phyloP scores from a whole-genome alignment of 2,888 invertebrate species.

The Uloborus plumipes region DNA sequence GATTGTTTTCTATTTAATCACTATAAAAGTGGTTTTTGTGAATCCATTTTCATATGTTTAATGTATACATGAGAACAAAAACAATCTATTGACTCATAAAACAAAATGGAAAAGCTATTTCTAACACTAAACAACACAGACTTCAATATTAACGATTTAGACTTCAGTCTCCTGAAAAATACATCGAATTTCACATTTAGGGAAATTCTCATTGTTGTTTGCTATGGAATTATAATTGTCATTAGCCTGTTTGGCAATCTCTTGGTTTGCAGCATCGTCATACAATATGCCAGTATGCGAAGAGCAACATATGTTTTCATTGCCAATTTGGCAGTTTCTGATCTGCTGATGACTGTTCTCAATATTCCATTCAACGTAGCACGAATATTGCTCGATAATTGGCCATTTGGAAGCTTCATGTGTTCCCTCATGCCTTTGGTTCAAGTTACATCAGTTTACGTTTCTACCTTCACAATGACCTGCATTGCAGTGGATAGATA shows the following conservation, averaged over 20 bases:
- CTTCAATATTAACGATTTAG: no score
- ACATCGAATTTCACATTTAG: neutral
- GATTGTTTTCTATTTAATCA: no score
- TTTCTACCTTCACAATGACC: conserved; percentile 73
- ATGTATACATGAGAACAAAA: no score
- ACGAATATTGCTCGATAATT: conserved; percentile 71
- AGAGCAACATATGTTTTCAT: conserved; percentile 76
- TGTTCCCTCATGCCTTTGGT: conserved; percentile 72
- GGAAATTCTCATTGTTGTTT: conserved; percentile 64
- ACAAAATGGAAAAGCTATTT: no score
- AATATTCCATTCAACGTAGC: conserved; percentile 73
- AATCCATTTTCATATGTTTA: no score
- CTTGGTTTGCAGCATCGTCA: conserved; percentile 74
- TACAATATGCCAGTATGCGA: conserved; percentile 74
- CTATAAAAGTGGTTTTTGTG: no score
- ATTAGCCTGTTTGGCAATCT: conserved; percentile 72
- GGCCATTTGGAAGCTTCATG: conserved; percentile 73
- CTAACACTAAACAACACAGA: no score
- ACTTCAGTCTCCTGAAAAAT: no score
- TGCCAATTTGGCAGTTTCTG: conserved; percentile 74
- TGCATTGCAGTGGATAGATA: conserved; percentile 73
- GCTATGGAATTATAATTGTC: conserved; percentile 73
- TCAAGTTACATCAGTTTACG: conserved; percentile 72
- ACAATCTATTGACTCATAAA: no score
- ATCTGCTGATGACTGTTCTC: conserved; percentile 70